These are phyloP conservation scores for Polyommatus icarus DNA, from an alignment of 2,888 invertebrate genomes.

Conservation along the genomic window DNA sequence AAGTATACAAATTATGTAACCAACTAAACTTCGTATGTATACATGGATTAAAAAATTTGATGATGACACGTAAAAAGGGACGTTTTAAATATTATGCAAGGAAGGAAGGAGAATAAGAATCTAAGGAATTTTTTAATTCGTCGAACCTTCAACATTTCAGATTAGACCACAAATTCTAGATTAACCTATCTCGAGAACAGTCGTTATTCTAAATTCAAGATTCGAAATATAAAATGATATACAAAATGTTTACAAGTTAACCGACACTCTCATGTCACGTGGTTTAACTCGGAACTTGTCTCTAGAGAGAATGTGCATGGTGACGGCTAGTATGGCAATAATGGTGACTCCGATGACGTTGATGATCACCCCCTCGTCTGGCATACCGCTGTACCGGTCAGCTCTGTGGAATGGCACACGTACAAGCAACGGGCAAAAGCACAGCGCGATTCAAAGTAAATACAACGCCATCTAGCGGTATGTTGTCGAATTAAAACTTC, in stretches of 20 bases:
- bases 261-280: constrained; percentile 78
- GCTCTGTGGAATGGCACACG: constrained; percentile 68
- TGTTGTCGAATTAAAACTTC: not conserved
- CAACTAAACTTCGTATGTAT: not conserved
- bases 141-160: not conserved
- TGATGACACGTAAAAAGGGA: not conserved
- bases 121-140: not conserved
- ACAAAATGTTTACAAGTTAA: constrained; percentile 70
- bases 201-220: not conserved
- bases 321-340: constrained; percentile 82
- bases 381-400: constrained; percentile 79
- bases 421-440: constrained; percentile 49
- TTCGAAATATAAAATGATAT: not conserved
- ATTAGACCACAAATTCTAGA: not conserved
- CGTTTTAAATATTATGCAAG: not conserved
- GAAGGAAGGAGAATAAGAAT: too few species aligned
- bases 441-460: constrained; percentile 33
- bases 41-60: not conserved
- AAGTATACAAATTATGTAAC: not conserved
- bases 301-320: constrained; percentile 83
- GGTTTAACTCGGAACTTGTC: constrained; percentile 78
- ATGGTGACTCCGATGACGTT: constrained; percentile 85
- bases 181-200: not conserved
- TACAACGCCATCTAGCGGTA: not conserved
- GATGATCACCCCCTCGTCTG: constrained; percentile 84